These are phyloP conservation scores for Pogona vitticeps DNA, from an alignment of 2,113 vertebrate genomes.

Conservation along the genomic window DNA sequence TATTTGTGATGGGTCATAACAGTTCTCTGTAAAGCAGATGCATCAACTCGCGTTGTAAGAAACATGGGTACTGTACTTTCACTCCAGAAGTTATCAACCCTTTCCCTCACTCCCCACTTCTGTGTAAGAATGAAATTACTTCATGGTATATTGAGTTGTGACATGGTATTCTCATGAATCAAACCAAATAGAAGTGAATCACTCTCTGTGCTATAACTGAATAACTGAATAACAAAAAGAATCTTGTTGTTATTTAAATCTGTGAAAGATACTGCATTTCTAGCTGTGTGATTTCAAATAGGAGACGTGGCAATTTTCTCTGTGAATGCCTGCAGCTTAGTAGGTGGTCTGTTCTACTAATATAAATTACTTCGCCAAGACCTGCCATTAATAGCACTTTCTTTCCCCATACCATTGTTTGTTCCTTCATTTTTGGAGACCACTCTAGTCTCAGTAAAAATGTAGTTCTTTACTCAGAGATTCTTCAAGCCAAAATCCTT, in stretches of 20 bases:
- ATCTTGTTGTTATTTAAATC: conserved; percentile 31
- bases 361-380: conserved; percentile 51
- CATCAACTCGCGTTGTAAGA: conserved; percentile 37
- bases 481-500: conserved; percentile 26
- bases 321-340: conserved; percentile 48
- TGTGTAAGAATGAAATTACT: conserved; percentile 49
- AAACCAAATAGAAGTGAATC: conserved; percentile 31
- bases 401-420: conserved; percentile 39
- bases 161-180: conserved; percentile 24
- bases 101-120: conserved; percentile 8
- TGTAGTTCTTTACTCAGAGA: conserved; percentile 47
- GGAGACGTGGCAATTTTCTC: conserved; percentile 43
- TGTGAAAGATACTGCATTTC: neutral
- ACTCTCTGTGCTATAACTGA: conserved; percentile 8
- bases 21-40: conserved; percentile 47
- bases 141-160: conserved; percentile 47
- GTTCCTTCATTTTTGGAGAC: conserved; percentile 42
- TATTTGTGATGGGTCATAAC: conserved; percentile 38
- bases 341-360: conserved; percentile 63
- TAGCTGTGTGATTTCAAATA: conserved; percentile 44
- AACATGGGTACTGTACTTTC: conserved; percentile 24
- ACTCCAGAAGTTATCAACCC: conserved; percentile 31
- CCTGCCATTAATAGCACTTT: conserved; percentile 47
- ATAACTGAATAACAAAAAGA: conserved; percentile 28
- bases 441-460: conserved; percentile 23